Conservation (phyloP, 30 jellyfish, hydroid and myxozoan genomes). For the Turritopsis dohrnii region DNA sequence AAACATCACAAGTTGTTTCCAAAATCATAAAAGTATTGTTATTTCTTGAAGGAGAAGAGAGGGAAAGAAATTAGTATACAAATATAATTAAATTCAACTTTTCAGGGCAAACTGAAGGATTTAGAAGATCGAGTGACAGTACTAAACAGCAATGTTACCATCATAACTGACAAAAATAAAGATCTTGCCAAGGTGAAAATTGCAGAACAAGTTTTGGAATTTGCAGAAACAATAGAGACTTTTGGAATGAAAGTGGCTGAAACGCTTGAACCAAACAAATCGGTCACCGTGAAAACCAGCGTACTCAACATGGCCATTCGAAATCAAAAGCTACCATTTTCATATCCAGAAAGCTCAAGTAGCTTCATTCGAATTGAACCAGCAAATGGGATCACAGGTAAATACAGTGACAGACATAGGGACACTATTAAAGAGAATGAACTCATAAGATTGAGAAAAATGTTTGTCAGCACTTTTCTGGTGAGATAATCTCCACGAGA, state of each 20-base stretch:
- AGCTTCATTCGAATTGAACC: neutral
- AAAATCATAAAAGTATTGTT: neutral
- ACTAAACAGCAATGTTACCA: neutral
- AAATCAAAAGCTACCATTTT: conserved; percentile 11
- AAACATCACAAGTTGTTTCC: neutral
- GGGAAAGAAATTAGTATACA: neutral
- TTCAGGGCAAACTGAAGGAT: neutral
- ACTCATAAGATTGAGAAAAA: no score
- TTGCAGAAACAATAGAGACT: neutral
- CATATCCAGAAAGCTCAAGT: conserved; percentile 3
- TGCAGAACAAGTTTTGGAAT: neutral
- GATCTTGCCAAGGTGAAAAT: neutral
- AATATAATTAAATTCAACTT: no score
- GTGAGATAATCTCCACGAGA: no score
- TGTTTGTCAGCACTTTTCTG: no score
- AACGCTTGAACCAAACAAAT: neutral
- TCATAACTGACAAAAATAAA: neutral
- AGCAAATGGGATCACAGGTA: neutral
- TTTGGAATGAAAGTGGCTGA: neutral
- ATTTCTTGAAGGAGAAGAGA: no score
- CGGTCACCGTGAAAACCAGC: neutral
- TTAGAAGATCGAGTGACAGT: neutral
- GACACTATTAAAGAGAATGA: no score
- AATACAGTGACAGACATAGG: no score
- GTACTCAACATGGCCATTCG: neutral